Conservation (phyloP, 2,888 invertebrate genomes). For the Trisateles emortualis region DNA sequence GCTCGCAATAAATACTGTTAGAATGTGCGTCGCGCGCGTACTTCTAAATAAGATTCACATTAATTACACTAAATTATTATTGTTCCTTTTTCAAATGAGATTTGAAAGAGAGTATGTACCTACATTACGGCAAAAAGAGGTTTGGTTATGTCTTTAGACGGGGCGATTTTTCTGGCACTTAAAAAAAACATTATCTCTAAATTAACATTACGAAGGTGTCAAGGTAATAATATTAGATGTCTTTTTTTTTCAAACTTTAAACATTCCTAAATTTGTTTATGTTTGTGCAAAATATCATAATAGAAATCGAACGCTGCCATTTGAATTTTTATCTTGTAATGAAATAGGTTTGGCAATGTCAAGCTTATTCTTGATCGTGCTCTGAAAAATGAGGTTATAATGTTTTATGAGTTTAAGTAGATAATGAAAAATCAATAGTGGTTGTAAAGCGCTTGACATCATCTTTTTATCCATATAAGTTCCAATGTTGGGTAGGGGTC, state of each 20-base stretch:
- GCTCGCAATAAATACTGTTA: not conserved
- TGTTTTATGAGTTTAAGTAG: not conserved
- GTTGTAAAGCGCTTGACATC: too few relatives aligned
- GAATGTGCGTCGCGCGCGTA: not conserved
- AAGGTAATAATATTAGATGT: too few relatives aligned
- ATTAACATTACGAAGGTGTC: too few relatives aligned
- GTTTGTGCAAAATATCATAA: not conserved
- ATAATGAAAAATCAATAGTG: too few relatives aligned
- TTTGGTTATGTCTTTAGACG: too few relatives aligned
- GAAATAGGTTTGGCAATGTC: conserved; percentile 1
- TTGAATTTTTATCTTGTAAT: conserved; percentile 2
- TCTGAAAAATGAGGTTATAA: not conserved
- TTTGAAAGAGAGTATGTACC: too few relatives aligned
- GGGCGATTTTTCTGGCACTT: too few relatives aligned
- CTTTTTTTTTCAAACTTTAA: not conserved
- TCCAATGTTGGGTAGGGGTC: too few relatives aligned
- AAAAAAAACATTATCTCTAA: too few relatives aligned
- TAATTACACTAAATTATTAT: not conserved
- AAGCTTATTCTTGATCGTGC: not conserved
- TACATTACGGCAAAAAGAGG: too few relatives aligned
- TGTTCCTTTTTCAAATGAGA: not conserved
- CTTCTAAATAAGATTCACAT: not conserved
- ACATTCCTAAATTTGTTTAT: not conserved
- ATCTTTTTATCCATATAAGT: too few relatives aligned
- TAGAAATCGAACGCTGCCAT: not conserved